Evolutionary conservation across 2,113 vertebrate genomes (phyloP).

Genomic region (Pelusios castaneus): DNA sequence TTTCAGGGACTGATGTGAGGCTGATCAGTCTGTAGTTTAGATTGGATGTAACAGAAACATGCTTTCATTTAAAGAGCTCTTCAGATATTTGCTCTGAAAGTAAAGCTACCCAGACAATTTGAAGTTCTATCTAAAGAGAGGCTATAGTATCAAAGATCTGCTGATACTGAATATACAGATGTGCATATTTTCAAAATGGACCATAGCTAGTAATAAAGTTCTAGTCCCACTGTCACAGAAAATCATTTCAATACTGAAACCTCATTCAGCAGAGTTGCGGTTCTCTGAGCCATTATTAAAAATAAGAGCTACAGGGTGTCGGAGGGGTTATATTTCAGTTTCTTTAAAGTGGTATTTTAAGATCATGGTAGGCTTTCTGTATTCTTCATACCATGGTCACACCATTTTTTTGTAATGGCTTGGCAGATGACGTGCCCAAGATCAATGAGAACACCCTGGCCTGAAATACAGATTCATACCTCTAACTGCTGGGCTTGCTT

Average conservation of each 20-base stretch:
- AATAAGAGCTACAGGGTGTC: background rate
- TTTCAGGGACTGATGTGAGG: too few relatives aligned
- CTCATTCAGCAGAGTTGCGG: background rate
- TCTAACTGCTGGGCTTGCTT: background rate
- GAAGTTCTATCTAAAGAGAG: background rate
- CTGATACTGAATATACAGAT: background rate
- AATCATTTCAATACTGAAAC: background rate
- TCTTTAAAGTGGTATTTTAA: background rate
- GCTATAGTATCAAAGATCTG: background rate
- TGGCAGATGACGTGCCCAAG: rapidly evolving
- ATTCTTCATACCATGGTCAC: background rate
- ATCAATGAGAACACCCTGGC: background rate
- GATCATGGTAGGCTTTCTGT: background rate
- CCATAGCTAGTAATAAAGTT: background rate
- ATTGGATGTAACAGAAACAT: background rate
- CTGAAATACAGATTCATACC: background rate
- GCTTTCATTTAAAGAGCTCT: background rate
- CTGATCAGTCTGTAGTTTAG: too few relatives aligned
- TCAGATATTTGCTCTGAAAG: background rate
- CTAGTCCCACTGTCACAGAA: background rate
- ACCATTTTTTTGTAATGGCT: background rate
- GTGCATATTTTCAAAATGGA: background rate
- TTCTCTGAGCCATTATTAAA: background rate
- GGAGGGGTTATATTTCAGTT: background rate
- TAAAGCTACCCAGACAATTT: background rate